Evolutionary conservation across 2,888 invertebrate genomes (phyloP), one percentile per base, ranked within the genome.

Genomic region (Stomorhina lunata): DNA sequence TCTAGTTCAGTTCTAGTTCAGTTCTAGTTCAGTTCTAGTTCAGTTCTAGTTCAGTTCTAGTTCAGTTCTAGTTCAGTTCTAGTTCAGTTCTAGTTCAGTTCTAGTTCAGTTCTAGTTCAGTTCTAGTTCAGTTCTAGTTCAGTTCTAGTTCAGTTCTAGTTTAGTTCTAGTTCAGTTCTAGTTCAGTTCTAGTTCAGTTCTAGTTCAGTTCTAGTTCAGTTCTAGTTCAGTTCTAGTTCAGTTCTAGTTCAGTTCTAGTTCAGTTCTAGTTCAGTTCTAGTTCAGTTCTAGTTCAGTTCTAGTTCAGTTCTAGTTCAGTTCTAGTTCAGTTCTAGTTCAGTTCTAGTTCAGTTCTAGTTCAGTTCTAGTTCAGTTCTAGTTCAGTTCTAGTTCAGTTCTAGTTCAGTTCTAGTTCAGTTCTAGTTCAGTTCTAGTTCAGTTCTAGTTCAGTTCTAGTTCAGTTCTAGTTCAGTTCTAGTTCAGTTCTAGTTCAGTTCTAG

Each of bases 61-160:
- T 25, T 25, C 9, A 48, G 12, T n/a, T 27, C 4, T 0, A 27
- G 10, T 25, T 1, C 15, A 15, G 2, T 55, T 32, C 9, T 4
- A 15, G 22, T 40, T 32, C 4, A 66, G 53, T 86, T 15, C 1
- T 27, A 50, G 25, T 25, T 25, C 9, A 48, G 12, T n/a, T 27
- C 4, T 0, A 27, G 10, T 25, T 1, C 15, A 15, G 2, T 55
- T 32, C 9, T 4, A 15, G 22, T 40, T 32, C 4, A 66, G 53
- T 86, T 15, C 1, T 27, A 50, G 25, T 25, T 25, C 9, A 48
- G 12, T n/a, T 27, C 4, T 0, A 27, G 10, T 25, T 1, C 15
- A 15, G 2, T 55, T 32, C 9, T 4, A 15, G 22, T 40, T 32
- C 4, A 66, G 53, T 86, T 15, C 1, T 27, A 50, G 25, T 25